A percentile compares a stretch with the other conserved stretches of the same genome.
Evolutionary conservation across 2,888 invertebrate genomes (phyloP).

Genomic region (Seira musarum): DNA sequence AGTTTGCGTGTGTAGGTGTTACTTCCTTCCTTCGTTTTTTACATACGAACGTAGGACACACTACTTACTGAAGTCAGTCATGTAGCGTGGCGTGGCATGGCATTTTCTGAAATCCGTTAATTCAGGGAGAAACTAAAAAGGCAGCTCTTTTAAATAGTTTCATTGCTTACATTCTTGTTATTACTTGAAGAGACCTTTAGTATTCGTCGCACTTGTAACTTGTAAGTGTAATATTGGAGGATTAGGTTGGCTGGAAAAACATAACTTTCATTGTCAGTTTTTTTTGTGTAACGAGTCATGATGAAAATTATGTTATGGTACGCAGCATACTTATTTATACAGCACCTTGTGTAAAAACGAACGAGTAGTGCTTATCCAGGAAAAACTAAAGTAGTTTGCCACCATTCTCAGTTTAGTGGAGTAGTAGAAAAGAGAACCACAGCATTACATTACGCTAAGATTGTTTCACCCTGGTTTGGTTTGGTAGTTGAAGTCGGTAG

Average conservation of each 20-base stretch:
- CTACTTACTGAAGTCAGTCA: no score
- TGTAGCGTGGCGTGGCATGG: background rate
- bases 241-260: no score
- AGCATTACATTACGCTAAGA: background rate
- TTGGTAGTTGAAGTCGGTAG: no score
- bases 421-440: background rate
- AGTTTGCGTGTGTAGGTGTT: conserved; percentile 16
- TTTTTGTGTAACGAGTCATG: no score
- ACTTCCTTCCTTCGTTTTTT: conserved; percentile 12
- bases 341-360: no score
- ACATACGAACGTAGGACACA: background rate
- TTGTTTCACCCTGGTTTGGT: conserved; percentile 7
- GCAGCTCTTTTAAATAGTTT: background rate
- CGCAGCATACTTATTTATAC: no score
- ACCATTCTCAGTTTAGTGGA: background rate
- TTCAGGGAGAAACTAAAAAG: no score
- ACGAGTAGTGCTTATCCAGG: conserved; percentile 3
- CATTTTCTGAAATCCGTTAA: conserved; percentile 1
- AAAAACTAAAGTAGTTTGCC: background rate
- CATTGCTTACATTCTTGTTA: background rate
- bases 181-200: no score
- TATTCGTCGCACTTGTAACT: no score
- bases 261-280: no score
- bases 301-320: no score
- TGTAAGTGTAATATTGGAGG: no score